These are phyloP conservation scores for Upupa epops DNA, from an alignment of 2,113 vertebrate genomes.

Conservation along the genomic window DNA sequence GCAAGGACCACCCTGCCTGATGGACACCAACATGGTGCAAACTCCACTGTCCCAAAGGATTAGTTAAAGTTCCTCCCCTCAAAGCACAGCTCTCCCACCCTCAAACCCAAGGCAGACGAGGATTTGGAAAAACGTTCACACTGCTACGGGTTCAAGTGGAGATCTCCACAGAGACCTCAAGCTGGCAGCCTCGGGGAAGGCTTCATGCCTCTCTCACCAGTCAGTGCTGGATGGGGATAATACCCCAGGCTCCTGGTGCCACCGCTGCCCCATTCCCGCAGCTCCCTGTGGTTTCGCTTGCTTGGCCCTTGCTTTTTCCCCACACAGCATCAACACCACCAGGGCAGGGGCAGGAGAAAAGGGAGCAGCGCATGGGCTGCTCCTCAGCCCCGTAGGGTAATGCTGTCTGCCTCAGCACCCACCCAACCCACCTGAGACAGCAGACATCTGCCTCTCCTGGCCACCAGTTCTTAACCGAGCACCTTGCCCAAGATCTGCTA, in stretches of 20 bases:
- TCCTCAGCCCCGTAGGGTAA: neutral
- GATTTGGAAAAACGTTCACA: neutral
- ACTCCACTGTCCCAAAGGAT: too few relatives aligned
- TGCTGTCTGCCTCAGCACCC: neutral
- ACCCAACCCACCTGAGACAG: neutral
- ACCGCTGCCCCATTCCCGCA: too few relatives aligned
- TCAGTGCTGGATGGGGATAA: too few relatives aligned
- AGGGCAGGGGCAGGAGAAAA: neutral
- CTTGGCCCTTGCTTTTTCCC: too few relatives aligned
- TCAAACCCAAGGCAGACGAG: neutral
- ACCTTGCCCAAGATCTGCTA: neutral
- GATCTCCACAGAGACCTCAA: neutral
- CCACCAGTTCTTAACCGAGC: neutral
- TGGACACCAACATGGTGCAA: too few relatives aligned
- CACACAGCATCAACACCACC: neutral
- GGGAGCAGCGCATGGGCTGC: rapidly evolving
- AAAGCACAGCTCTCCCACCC: neutral
- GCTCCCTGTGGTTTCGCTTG: neutral
- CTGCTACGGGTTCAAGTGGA: neutral
- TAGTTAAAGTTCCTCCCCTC: neutral
- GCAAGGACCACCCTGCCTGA: too few relatives aligned
- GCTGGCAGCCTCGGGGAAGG: rapidly evolving
- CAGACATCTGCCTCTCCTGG: neutral
- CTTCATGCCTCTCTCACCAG: rapidly evolving
- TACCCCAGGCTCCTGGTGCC: neutral